Evolutionary conservation across 1,140 invertebrate species (phyloP).

Genomic region (Drosophila sp.): DNA sequence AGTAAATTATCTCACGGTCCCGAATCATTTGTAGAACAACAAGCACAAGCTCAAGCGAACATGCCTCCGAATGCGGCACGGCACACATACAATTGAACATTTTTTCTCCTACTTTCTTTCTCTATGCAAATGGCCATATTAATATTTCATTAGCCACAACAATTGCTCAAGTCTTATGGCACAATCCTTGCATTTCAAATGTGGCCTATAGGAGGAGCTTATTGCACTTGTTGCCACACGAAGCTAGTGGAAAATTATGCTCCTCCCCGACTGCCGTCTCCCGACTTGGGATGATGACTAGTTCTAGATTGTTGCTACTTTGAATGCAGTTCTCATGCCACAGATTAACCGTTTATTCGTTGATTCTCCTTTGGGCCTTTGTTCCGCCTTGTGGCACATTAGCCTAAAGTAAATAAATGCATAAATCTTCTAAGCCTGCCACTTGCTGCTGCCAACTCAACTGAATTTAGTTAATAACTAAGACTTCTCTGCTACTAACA

Average conservation of each 20-base stretch:
- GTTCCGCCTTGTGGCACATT: constrained; percentile 17
- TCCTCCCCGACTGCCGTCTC: background rate
- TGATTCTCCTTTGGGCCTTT: constrained; percentile 4
- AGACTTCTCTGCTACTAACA: constrained; percentile 2
- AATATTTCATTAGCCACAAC: constrained; percentile 23
- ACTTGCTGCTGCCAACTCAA: background rate
- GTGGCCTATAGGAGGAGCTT: background rate
- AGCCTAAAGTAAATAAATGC: constrained; percentile 18
- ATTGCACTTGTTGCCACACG: constrained; percentile 14
- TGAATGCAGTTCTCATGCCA: constrained; percentile 13
- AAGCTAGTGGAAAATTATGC: constrained; percentile 17
- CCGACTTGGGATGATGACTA: background rate
- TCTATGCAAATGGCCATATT: constrained; percentile 18
- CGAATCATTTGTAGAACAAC: constrained; percentile 18
- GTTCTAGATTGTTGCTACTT: constrained; percentile 11
- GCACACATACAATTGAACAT: background rate
- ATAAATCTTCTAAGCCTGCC: background rate
- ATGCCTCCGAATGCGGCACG: background rate
- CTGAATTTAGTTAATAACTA: constrained; percentile 11
- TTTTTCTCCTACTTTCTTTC: constrained; percentile 12
- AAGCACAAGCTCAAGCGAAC: background rate
- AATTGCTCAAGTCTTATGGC: constrained; percentile 13
- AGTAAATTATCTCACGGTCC: constrained; percentile 10
- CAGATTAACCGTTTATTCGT: constrained; percentile 11
- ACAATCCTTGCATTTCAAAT: constrained; percentile 16